Conservation (phyloP, 2,797 vertebrate species). For the Meriones psammophilus region DNA sequence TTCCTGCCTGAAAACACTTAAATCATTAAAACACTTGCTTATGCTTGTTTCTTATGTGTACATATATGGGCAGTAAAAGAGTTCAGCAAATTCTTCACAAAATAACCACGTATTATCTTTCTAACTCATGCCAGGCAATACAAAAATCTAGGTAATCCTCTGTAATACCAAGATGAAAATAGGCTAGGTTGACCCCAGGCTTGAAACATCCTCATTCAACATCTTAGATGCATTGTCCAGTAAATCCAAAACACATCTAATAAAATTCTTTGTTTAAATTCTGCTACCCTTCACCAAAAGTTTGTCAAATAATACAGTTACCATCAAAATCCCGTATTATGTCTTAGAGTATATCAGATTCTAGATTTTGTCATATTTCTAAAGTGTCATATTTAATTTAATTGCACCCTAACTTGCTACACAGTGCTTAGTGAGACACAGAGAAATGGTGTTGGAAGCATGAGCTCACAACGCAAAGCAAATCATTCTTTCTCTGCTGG, state of each 20-base stretch:
- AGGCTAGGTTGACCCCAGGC: neutral
- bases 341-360: neutral
- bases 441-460: neutral
- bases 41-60: neutral
- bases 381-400: slow-evolving; percentile 13
- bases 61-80: neutral
- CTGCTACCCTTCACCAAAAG: neutral
- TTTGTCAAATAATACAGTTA: neutral
- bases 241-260: neutral
- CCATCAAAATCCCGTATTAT: neutral
- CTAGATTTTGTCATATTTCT: neutral
- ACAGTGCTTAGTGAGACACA: neutral
- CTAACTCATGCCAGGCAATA: neutral
- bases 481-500: neutral
- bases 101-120: neutral
- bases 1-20: neutral
- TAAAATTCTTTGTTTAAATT: slow-evolving; percentile 42
- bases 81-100: neutral
- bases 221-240: neutral
- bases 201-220: neutral
- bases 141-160: neutral
- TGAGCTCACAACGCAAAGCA: neutral
- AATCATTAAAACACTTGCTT: neutral
- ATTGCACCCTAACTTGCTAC: neutral
- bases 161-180: neutral